Conservation (phyloP, 2,113 vertebrate species). For the Lanius ludovicianus region DNA sequence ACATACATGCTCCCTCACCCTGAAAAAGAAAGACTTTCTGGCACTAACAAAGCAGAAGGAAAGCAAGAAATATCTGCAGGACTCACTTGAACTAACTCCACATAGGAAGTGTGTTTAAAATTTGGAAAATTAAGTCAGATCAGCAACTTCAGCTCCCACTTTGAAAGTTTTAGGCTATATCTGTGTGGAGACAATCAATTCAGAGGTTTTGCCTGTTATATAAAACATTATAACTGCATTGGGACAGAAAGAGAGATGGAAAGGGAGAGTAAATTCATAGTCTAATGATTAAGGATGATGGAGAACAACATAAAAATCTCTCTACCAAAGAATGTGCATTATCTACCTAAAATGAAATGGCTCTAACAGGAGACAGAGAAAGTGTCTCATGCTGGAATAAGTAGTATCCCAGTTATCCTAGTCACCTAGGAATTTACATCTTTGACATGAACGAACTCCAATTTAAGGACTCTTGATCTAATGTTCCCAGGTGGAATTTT, state of each 20-base stretch:
- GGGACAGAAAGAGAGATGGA: neutral
- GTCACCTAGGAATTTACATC: neutral
- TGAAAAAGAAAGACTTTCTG: neutral
- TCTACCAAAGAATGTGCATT: neutral
- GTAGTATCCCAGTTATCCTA: neutral
- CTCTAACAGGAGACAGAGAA: neutral
- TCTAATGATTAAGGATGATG: neutral
- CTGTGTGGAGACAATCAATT: neutral
- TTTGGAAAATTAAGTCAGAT: neutral
- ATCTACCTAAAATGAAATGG: neutral
- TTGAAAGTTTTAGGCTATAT: neutral
- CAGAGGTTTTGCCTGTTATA: neutral
- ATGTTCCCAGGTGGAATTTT: neutral
- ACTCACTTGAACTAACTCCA: neutral
- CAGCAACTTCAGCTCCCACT: neutral
- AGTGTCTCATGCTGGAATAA: neutral
- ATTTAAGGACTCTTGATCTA: neutral
- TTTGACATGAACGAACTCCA: neutral
- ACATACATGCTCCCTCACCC: rapidly evolving
- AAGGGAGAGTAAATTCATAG: neutral
- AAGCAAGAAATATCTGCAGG: neutral
- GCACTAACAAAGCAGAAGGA: neutral
- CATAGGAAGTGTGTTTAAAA: neutral
- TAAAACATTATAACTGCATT: neutral
- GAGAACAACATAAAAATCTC: neutral